These are phyloP conservation scores for Aporophyla nigra DNA, from an alignment of 2,888 invertebrate genomes.

Conservation along the genomic window DNA sequence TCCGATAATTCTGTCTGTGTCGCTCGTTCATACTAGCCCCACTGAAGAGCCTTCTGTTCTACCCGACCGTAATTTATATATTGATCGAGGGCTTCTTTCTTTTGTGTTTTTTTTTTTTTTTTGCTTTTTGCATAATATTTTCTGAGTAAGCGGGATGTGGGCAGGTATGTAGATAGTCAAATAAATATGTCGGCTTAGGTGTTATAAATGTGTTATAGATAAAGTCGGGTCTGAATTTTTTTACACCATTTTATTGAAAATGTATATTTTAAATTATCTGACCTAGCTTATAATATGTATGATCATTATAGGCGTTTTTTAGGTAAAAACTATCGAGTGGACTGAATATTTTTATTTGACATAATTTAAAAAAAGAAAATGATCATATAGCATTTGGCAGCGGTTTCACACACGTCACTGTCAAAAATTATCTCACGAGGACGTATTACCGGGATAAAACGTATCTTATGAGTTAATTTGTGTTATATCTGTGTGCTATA, in stretches of 20 bases:
- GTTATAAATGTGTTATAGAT: not conserved
- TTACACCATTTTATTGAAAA: not conserved
- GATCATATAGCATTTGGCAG: too few species aligned
- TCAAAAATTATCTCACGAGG: too few species aligned
- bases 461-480: too few species aligned
- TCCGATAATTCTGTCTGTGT: too few species aligned
- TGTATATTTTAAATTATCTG: not conserved
- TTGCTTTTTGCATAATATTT: not conserved
- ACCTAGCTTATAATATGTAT: not conserved
- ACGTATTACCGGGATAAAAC: too few species aligned
- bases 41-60: slow-evolving; percentile 46
- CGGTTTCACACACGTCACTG: too few species aligned
- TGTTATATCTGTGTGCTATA: too few species aligned
- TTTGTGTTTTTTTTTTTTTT: slow-evolving; percentile 14
- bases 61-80: slow-evolving; percentile 53
- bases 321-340: not conserved
- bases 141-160: not conserved
- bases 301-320: not conserved
- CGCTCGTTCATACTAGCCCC: not conserved
- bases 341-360: not conserved
- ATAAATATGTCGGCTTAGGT: not conserved
- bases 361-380: not conserved
- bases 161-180: not conserved
- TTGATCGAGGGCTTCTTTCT: slow-evolving; percentile 16
- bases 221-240: not conserved